Evolutionary conservation across 1,140 invertebrate species (phyloP).

Genomic region (Diorhabda elongata): DNA sequence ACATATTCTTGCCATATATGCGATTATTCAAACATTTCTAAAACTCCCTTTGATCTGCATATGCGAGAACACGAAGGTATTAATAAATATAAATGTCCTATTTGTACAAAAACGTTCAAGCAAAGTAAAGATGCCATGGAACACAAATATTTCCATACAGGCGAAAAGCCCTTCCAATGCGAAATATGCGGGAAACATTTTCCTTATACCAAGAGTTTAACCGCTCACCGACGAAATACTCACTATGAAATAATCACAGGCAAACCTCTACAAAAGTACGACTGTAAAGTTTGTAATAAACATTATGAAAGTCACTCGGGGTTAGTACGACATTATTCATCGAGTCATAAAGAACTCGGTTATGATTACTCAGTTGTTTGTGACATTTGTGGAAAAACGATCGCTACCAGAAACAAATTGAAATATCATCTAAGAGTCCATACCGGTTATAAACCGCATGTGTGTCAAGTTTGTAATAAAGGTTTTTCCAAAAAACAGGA

Average conservation of each 20-base stretch:
- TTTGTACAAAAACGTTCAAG: slow-evolving; percentile 59
- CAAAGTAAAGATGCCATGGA: slow-evolving; percentile 23
- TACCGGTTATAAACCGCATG: slow-evolving; percentile 69
- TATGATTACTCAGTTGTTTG: slow-evolving; percentile 38
- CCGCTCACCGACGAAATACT: slow-evolving; percentile 12
- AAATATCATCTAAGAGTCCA: slow-evolving; percentile 72
- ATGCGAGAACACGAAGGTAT: slow-evolving; percentile 67
- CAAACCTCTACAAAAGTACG: slow-evolving; percentile 9
- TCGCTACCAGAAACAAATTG: slow-evolving; percentile 52
- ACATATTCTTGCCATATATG: slow-evolving; percentile 47
- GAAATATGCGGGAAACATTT: slow-evolving; percentile 64
- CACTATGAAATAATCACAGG: slow-evolving; percentile 13
- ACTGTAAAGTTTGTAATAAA: slow-evolving; percentile 30
- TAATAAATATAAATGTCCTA: slow-evolving; percentile 64
- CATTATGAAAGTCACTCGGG: slow-evolving; percentile 36
- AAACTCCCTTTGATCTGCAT: slow-evolving; percentile 33
- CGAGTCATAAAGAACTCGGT: slow-evolving; percentile 6
- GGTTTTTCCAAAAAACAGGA: slow-evolving; percentile 51
- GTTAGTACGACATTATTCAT: slow-evolving; percentile 16
- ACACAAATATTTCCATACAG: slow-evolving; percentile 49
- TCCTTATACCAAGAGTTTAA: slow-evolving; percentile 44
- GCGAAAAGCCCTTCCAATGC: slow-evolving; percentile 58
- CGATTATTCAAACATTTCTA: slow-evolving; percentile 46
- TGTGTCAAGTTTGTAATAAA: slow-evolving; percentile 52
- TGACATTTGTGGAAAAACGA: slow-evolving; percentile 66